Evolutionary conservation across 2,888 invertebrate genomes (phyloP).

Genomic region (Synergus gifuensis): DNA sequence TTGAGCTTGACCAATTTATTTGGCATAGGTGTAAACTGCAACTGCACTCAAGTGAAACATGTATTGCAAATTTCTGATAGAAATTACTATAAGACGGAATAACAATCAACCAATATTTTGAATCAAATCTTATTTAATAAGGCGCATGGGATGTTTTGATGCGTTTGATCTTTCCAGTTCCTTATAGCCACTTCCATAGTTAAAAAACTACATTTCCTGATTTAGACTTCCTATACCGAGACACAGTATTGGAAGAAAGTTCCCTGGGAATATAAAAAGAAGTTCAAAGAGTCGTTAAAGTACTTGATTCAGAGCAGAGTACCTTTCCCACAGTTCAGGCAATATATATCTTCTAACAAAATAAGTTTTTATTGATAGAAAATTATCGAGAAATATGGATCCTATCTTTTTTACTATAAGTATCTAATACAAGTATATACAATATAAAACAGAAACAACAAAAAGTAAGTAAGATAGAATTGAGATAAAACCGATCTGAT

Average conservation of each 20-base stretch:
- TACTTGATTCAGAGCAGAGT: background rate
- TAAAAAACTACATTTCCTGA: background rate
- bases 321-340: constrained; percentile 18
- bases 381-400: constrained; percentile 17
- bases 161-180: background rate
- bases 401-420: background rate
- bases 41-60: background rate
- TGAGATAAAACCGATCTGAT: background rate
- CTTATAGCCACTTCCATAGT: background rate
- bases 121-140: background rate
- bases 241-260: background rate
- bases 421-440: background rate
- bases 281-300: background rate
- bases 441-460: background rate
- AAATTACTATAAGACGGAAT: background rate
- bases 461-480: background rate
- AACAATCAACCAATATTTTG: background rate
- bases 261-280: background rate
- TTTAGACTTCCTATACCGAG: background rate
- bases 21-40: background rate
- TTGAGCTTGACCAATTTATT: constrained; percentile 9
- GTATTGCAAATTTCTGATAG: background rate
- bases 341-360: constrained; percentile 23
- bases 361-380: constrained; percentile 26
- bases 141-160: background rate